Base-by-base conservation (phyloP, 2,797 vertebrate genomes). In the Rhinogobio ventralis region DNA sequence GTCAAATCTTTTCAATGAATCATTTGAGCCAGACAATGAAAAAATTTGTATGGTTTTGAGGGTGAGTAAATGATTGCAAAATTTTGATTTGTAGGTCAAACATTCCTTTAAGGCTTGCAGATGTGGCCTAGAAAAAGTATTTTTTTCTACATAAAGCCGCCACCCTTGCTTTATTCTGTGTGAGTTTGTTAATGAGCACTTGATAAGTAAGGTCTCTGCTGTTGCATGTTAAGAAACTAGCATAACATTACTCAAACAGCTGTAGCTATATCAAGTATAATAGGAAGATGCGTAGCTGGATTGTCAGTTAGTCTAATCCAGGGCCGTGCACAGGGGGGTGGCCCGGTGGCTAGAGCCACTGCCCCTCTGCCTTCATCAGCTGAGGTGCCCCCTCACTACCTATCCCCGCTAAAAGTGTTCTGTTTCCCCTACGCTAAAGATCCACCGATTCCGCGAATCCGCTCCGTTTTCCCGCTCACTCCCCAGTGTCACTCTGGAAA, bases 201-300 rank as follows among this genome's bases (percentile, higher is more conserved):
- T 77, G 55, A 77, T 62, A 36, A 77, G 42, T 77, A 77, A 3
- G 89, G 88, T 90, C 88, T 68, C 91, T 90, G 90, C 89, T 88
- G 28, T 36, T 39, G 51, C 30, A 60, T 19, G 55, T 53, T 60
- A 77, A 60, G 36, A 60, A 42, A 60, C 33, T 60, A 11, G 53
- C 23, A 60, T 42, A 62, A 11, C 36, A 60, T 77, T 60, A 60
- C n/a, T 60, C 75, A 42, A 28, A 77, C 36, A 60, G n/a, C n/a
- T 77, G 74, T 77, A 60, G 36, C 36, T 77, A 36, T 25, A 36
- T 33, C 11, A 75, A 36, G 30, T 55, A 46, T 33, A 79, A 79
- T 5, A 64, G 15, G 5, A 62, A 62, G 39, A 30, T 49, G 4
- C 6, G 28, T 19, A 39, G 66, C 28, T 66, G 25, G 19, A 33